Conservation (phyloP, 2,113 vertebrate genomes). For the Podarcis cretensis region DNA sequence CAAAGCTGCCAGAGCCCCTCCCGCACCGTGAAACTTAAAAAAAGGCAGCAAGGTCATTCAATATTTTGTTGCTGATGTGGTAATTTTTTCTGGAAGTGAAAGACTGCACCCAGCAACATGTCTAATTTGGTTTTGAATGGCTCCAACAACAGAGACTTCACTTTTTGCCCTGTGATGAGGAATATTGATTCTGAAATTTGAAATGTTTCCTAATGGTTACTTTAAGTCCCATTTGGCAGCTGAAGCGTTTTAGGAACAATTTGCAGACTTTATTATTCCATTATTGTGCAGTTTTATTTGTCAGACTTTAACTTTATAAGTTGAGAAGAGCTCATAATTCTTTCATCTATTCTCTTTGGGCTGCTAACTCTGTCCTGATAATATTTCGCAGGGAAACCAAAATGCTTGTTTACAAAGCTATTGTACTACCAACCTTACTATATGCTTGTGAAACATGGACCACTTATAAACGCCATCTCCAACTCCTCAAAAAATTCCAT, state of each 20-base stretch:
- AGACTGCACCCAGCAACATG: neutral
- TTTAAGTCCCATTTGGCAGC: conserved; percentile 51
- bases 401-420: too few species aligned
- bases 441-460: too few species aligned
- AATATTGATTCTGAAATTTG: conserved; percentile 48
- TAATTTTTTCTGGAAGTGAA: neutral
- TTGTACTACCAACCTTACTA: too few species aligned
- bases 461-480: too few species aligned
- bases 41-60: too few species aligned
- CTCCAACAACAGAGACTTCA: conserved; percentile 22
- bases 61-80: neutral
- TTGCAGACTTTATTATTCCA: conserved; percentile 31
- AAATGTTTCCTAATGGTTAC: conserved; percentile 55
- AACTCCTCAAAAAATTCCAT: too few species aligned
- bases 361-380: conserved; percentile 8
- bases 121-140: conserved; percentile 46
- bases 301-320: neutral
- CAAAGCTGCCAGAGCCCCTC: too few species aligned
- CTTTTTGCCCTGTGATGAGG: conserved; percentile 33
- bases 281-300: conserved; percentile 12
- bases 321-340: neutral
- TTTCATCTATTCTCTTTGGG: neutral
- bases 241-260: conserved; percentile 36
- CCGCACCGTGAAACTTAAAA: neutral
- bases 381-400: neutral